These are phyloP conservation scores for Beaufortia kweichowensis DNA, from an alignment of 2,113 vertebrate species.

Conservation along the genomic window DNA sequence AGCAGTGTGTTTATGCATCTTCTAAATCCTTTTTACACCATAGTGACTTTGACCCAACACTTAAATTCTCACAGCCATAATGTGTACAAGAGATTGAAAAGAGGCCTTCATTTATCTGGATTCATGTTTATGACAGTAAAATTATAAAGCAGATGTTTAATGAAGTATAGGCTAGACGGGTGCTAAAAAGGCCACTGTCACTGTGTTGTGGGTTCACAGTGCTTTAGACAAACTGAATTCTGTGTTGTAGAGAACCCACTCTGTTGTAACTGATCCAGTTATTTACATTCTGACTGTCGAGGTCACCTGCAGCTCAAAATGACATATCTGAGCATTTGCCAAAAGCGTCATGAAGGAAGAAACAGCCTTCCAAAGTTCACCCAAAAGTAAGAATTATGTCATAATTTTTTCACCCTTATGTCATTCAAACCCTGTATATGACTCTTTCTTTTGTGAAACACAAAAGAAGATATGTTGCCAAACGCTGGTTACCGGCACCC, in stretches of 20 bases:
- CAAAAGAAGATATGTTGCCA: no score
- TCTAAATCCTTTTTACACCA: background rate
- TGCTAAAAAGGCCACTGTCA: constrained; percentile 1
- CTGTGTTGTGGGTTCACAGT: constrained; percentile 26
- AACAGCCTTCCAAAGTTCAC: background rate
- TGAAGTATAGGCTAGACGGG: constrained; percentile 2
- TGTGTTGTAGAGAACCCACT: constrained; percentile 1
- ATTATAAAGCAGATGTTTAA: constrained; percentile 12
- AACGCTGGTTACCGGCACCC: no score
- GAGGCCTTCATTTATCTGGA: background rate
- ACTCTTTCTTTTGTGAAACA: no score
- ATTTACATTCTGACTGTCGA: background rate
- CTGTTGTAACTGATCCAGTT: constrained; percentile 20
- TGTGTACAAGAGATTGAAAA: background rate
- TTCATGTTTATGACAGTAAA: constrained; percentile 12
- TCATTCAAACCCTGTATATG: no score
- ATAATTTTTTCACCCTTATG: no score
- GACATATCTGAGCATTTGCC: background rate
- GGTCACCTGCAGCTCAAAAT: background rate
- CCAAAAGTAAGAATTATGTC: no score
- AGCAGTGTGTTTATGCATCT: background rate
- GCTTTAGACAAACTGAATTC: constrained; percentile 27
- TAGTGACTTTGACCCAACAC: background rate
- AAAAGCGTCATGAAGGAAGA: background rate
- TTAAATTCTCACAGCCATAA: background rate